Evolutionary conservation across 2,888 invertebrate genomes (phyloP), one percentile per base, ranked within the genome.

Genomic region (Philopedon plagiatum): DNA sequence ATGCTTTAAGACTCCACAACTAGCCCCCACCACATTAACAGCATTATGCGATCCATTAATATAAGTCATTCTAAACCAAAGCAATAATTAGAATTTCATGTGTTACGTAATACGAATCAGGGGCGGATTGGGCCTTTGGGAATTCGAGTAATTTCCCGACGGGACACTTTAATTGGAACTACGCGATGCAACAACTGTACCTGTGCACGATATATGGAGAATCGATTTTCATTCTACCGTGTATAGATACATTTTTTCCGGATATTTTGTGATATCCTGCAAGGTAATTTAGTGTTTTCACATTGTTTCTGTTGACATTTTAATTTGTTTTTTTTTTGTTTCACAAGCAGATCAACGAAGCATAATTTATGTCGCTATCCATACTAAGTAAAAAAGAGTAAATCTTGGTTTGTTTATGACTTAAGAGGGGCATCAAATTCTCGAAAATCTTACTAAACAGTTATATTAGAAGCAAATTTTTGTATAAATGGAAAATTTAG

Each of bases 121-220:
- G 75, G 73, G 75, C 57, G 76, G 76, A 79, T 79, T 76, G 75
- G 77, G 66, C 79, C 75, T 51, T 39, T 54, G 78, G 77, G 79
- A 76, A 63, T 73, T 64, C 62, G 61, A 63, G 34, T 78, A 76
- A 79, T 79, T 79, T 79, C 79, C 79, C 79, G 51, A 66, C 61
- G 78, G 79, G 57, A 74, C 76, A 78, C 77, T 79, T 79, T 78
- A 78, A 79, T 79, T 78, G 78, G 78, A 76, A 78, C 72, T 73
- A 64, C 44, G 29, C 54, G 51, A 51, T 63, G 62, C 62, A 62
- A 62, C 62, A 62, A 62, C 46, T 62, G 62, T 62, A 62, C 62
- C 46, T 62, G 39, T 39, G 32, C 21, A 46, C 32, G 62, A 62
- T 62, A 49, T 34, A 62, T 13, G 46, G 34, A 9, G 32, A 49